phyloP scores from a whole-genome alignment of 2,113 vertebrate genomes.

The Progne subis region DNA sequence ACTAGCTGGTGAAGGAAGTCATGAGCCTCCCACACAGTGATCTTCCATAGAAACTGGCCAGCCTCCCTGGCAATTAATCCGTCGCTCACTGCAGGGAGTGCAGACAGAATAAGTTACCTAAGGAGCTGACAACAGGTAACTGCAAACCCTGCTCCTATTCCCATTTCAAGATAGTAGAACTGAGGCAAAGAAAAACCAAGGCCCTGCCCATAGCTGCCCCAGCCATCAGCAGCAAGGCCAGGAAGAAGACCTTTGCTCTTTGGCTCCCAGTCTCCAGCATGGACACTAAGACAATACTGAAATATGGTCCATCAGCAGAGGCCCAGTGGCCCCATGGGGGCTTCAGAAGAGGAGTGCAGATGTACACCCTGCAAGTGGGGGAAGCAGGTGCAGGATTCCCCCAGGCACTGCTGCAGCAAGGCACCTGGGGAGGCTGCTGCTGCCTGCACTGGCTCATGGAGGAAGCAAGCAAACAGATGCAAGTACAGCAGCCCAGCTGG shows the following conservation, averaged over 20 bases:
- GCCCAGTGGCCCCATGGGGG: fast-evolving
- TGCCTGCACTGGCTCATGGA: background rate
- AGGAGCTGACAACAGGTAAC: background rate
- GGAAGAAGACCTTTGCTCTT: background rate
- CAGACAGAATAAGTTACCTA: background rate
- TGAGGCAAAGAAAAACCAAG: background rate
- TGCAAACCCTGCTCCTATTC: background rate
- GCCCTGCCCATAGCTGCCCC: background rate
- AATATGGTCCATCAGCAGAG: background rate
- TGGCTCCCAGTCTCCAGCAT: background rate
- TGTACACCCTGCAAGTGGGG: fast-evolving
- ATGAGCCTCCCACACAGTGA: conserved; percentile 20
- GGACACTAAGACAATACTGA: background rate
- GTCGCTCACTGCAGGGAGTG: background rate
- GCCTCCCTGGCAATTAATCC: conserved; percentile 42
- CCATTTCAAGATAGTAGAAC: background rate
- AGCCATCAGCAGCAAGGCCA: background rate
- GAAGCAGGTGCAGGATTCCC: background rate
- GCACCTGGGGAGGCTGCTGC: background rate
- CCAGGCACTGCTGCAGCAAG: background rate
- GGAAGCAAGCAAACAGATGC: background rate
- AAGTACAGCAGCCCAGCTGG: background rate
- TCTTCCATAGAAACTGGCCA: conserved; percentile 40
- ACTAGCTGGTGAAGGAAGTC: background rate
- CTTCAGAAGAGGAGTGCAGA: background rate